These are phyloP conservation scores for Coluber constrictor DNA, from an alignment of 2,797 vertebrate species.

Conservation along the genomic window DNA sequence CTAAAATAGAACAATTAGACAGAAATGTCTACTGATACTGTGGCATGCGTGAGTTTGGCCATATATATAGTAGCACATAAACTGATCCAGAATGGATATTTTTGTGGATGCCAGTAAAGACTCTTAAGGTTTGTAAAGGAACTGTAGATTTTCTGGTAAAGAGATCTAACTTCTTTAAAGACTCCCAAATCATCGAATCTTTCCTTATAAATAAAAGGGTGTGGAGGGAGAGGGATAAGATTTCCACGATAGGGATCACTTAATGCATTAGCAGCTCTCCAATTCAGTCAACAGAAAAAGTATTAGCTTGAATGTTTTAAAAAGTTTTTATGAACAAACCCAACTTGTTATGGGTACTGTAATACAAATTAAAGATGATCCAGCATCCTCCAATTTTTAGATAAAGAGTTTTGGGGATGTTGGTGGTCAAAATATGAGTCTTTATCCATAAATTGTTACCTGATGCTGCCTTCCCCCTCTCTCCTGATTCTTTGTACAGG, in stretches of 20 bases:
- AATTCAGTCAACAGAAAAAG: neutral
- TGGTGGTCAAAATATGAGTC: neutral
- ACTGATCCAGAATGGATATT: neutral
- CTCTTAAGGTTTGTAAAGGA: neutral
- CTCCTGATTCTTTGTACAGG: neutral
- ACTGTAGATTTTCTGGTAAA: neutral
- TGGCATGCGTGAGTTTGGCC: neutral
- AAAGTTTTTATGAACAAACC: neutral
- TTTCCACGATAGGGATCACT: neutral
- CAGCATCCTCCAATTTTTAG: neutral
- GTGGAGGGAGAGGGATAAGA: neutral
- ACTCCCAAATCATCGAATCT: neutral
- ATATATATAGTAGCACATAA: neutral
- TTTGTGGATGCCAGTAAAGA: neutral
- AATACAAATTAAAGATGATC: neutral
- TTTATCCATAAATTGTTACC: neutral
- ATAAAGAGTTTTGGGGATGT: neutral
- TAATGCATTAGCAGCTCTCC: neutral
- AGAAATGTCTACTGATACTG: neutral
- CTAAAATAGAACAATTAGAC: neutral
- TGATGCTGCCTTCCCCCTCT: neutral
- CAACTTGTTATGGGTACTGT: neutral
- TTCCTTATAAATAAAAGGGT: neutral
- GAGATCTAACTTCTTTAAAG: neutral
- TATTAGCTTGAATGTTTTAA: neutral